Evolutionary conservation across 2,797 vertebrate genomes (phyloP).

Genomic region (Gymnopithys bicolor): DNA sequence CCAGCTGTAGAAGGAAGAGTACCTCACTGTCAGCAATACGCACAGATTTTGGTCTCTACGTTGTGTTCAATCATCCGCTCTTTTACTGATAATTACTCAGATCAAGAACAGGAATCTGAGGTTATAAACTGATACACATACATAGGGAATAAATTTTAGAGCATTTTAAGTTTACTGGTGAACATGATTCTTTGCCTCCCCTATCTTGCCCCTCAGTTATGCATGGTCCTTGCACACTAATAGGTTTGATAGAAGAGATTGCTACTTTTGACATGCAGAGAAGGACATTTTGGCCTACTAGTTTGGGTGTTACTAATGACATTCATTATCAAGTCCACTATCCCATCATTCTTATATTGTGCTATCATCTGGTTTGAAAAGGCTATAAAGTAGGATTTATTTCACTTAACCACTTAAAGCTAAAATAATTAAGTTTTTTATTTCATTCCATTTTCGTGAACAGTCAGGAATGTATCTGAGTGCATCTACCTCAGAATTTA

Average conservation of each 20-base stretch:
- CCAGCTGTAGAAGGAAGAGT: not conserved
- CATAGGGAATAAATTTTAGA: not conserved
- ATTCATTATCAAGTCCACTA: not conserved
- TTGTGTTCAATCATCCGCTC: not conserved
- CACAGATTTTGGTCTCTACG: not conserved
- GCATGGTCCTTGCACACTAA: not conserved
- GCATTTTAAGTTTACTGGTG: not conserved
- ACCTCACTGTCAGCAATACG: not conserved
- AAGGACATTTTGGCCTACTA: not conserved
- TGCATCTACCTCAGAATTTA: not conserved
- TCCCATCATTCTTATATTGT: not conserved
- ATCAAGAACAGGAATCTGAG: not conserved
- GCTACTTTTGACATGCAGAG: not conserved
- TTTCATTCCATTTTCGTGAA: not conserved
- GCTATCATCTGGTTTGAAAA: not conserved
- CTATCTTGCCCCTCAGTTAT: not conserved
- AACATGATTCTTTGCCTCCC: not conserved
- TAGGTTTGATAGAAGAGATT: not conserved
- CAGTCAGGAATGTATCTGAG: not conserved
- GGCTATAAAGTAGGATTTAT: not conserved
- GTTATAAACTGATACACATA: not conserved
- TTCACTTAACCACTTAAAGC: not conserved
- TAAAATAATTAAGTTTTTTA: not conserved
- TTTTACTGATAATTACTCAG: not conserved
- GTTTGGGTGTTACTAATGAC: not conserved